Evolutionary conservation across 2,888 invertebrate genomes (phyloP), one percentile per base, ranked within the genome.

Genomic region (Lepas anatifera): DNA sequence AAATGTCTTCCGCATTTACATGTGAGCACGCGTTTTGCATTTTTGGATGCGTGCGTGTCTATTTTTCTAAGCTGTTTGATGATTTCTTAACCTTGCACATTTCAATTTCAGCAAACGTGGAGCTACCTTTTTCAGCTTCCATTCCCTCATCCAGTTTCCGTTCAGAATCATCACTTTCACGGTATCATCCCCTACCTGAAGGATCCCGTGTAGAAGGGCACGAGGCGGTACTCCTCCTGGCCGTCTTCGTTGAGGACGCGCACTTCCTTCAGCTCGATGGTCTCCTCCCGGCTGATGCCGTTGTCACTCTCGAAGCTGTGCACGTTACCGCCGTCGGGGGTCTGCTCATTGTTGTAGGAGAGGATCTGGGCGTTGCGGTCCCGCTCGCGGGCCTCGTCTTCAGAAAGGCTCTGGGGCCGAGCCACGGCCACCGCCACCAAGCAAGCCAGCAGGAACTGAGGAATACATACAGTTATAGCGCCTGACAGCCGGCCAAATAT

Each of bases 401-500:
- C 67, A 4, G 69, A 35, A 29, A 35, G 43, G 22, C 29, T 35
- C 18, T 69, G 58, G 2, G 71, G 71, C 35, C 69, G 69, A 25
- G 67, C 70, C 18, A 50, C 32, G 68, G 68, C 70, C 37, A 66
- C 58, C 39, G 70, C 70, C 32, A 66, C 50, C 71, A 71, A 58
- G 32, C 69, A 69, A 58, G 71, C 69, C 35, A 71, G 58, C 25
- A 69, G 16, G 16, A 71, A 43, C 71, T 71, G 67, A 3, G 41
- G 3, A 32, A 46, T n/a, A n/a, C n/a, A n/a, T n/a, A n/a, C n/a
- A n/a, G n/a, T n/a, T n/a, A n/a, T n/a, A n/a, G n/a, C n/a, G n/a
- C n/a, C n/a, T n/a, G n/a, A n/a, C n/a, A n/a, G n/a, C n/a, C n/a
- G n/a, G n/a, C n/a, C n/a, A n/a, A n/a, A n/a, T n/a, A n/a, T n/a